Evolutionary conservation across 2,888 invertebrate species (phyloP).

Genomic region (Polylopha cassiicola): DNA sequence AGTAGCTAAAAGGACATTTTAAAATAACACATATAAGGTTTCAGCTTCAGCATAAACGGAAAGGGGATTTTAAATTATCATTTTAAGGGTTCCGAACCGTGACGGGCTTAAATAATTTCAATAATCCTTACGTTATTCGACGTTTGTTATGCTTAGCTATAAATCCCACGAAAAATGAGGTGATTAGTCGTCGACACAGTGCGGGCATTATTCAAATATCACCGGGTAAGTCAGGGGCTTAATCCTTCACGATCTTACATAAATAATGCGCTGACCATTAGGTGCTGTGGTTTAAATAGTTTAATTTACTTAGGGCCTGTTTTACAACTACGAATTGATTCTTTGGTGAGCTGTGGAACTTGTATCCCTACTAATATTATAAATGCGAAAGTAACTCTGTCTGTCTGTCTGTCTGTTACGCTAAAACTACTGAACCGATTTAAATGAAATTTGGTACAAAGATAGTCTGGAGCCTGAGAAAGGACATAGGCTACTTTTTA

Average conservation of each 20-base stretch:
- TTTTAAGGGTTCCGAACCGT: constrained; percentile 3
- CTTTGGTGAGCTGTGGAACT: no score
- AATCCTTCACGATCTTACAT: constrained; percentile 34
- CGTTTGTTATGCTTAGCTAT: constrained; percentile 52
- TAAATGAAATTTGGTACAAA: no score
- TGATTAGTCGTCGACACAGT: constrained; percentile 39
- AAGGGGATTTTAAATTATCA: constrained; percentile 3
- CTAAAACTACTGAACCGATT: no score
- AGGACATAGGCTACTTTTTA: no score
- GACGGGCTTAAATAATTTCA: constrained; percentile 34
- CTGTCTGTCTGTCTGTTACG: no score
- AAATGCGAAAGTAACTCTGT: no score
- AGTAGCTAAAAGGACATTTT: background rate
- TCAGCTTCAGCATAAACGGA: constrained; percentile 3
- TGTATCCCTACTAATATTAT: no score
- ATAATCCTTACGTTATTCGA: constrained; percentile 46
- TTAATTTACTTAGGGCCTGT: no score
- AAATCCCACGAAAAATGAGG: constrained; percentile 49
- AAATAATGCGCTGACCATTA: constrained; percentile 36
- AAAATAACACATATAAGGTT: constrained; percentile 4
- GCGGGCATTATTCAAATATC: constrained; percentile 57
- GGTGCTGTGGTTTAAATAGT: no score
- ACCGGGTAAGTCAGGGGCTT: constrained; percentile 45
- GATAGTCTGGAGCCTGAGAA: no score
- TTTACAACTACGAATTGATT: no score